Base-by-base conservation (phyloP, 2,888 invertebrate species). In the Dermolepida albohirtum region DNA sequence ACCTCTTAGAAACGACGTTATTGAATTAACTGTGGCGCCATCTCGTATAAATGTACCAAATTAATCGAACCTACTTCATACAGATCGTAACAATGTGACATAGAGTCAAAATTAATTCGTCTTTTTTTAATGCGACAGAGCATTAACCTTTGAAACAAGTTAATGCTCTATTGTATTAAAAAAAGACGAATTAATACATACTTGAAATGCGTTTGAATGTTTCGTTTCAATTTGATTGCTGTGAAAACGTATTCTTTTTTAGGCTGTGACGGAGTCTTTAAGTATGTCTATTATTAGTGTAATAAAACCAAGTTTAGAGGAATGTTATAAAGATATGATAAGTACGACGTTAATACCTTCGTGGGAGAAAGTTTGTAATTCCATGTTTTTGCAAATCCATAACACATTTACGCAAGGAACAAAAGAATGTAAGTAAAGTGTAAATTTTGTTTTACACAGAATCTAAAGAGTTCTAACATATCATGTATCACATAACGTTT, bases 321-420 rank as follows among this genome's bases (percentile, higher is more conserved):
- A 88, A 12, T 89, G 92, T 11, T 94, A 95, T 80, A 90, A 91
- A 72, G 92, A 94, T 64, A 89, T 92, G 27, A 90, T 96, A 79
- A 86, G 89, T 50, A 90, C 89, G 72, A 88, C 90, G 72, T 86
- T 96, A 51, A 86, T 96, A 77, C 97, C 97, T 2, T 89, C 91
- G 39, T 93, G 96, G 87, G 96, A 97, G 81, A 91, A 91, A 80
- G 90, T 94, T 65, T 93, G 93, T 75, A 90, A 91, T 77, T 90
- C 90, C 78, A 92, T 98, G 88, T 96, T 97, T 80, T 87, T 90
- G 51, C 97, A 98, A 83, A 87, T 98, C 66, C 95, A 96, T 80
- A 92, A 93, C 59, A 89, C 92, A 14, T 98, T 97, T 84, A 89
- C 92, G 62, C 88, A 88, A 72, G 98, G 98, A 64, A 94, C 96